A percentile compares a stretch with the other conserved stretches of the same genome.
Conservation (phyloP, 2,888 invertebrate genomes). For the Athetis lepigone region DNA sequence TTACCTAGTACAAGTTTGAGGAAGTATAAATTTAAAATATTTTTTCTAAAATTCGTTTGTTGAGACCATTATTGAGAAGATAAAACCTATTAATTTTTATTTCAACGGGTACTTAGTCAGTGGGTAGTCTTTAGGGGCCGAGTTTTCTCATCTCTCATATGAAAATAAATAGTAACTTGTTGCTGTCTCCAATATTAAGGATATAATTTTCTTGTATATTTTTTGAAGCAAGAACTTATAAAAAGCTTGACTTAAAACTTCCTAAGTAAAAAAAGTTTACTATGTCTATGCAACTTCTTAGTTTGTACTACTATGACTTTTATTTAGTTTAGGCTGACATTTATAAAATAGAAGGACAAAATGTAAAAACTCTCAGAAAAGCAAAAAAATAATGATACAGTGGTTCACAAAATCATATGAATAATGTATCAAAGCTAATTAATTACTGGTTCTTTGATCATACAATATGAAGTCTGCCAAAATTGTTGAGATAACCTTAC, state of each 20-base stretch:
- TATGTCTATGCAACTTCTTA: not conserved
- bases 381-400: not conserved
- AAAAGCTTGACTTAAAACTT: not conserved
- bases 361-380: not conserved
- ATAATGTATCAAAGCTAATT: constrained; percentile 19
- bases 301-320: too few species aligned
- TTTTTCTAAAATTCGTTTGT: not conserved
- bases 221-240: not conserved
- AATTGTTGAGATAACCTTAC: constrained; percentile 40
- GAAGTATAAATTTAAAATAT: too few species aligned
- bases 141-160: too few species aligned
- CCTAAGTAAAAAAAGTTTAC: not conserved
- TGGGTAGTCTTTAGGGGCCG: too few species aligned
- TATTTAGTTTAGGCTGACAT: too few species aligned
- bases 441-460: constrained; percentile 17
- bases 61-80: not conserved
- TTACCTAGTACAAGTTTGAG: not conserved
- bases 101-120: too few species aligned
- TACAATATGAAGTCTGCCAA: constrained; percentile 3
- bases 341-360: too few species aligned
- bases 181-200: constrained; percentile 4
- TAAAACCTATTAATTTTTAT: not conserved
- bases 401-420: constrained; percentile 8
- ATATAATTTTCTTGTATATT: not conserved
- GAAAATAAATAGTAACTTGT: constrained; percentile 18